Percentiles rank a stretch among this genome's conserved stretches.
These are phyloP conservation scores for Drosophila busckii DNA, from an alignment of 1,140 invertebrate species.

Conservation along the genomic window DNA sequence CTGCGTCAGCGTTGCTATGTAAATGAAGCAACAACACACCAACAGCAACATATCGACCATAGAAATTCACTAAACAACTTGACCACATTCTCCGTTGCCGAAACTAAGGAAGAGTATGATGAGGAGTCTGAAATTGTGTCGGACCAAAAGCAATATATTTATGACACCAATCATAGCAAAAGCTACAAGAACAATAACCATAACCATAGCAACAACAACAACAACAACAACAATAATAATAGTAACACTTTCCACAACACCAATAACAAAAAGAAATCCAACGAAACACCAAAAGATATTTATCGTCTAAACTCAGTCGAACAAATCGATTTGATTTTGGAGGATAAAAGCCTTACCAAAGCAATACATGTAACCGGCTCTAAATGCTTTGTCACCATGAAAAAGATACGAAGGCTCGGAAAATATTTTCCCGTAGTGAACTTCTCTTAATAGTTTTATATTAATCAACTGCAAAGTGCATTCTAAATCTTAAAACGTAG, in stretches of 20 bases:
- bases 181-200: constrained; percentile 32
- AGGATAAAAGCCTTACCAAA: constrained; percentile 78
- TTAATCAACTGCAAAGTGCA: constrained; percentile 57
- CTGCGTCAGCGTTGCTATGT: constrained; percentile 67
- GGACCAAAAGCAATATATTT: constrained; percentile 67
- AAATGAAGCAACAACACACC: constrained; percentile 35
- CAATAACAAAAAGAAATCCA: constrained; percentile 53
- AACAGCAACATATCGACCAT: constrained; percentile 59
- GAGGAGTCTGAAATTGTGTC: constrained; percentile 55
- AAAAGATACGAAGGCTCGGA: constrained; percentile 82
- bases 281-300: constrained; percentile 77
- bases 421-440: constrained; percentile 83
- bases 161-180: constrained; percentile 58
- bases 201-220: constrained; percentile 24
- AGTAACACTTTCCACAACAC: too few species aligned
- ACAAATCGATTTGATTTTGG: constrained; percentile 78
- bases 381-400: constrained; percentile 79
- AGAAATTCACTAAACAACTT: constrained; percentile 66
- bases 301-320: constrained; percentile 75
- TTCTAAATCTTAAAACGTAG: constrained; percentile 60
- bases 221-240: constrained; percentile 22
- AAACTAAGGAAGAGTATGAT: constrained; percentile 69
- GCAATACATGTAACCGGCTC: constrained; percentile 77
- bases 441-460: constrained; percentile 71
- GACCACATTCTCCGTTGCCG: constrained; percentile 65